Percentiles rank a stretch among this genome's conserved stretches.
These are phyloP conservation scores for Synanthedon andrenaeformis DNA, from an alignment of 2,888 invertebrate genomes.

Conservation along the genomic window DNA sequence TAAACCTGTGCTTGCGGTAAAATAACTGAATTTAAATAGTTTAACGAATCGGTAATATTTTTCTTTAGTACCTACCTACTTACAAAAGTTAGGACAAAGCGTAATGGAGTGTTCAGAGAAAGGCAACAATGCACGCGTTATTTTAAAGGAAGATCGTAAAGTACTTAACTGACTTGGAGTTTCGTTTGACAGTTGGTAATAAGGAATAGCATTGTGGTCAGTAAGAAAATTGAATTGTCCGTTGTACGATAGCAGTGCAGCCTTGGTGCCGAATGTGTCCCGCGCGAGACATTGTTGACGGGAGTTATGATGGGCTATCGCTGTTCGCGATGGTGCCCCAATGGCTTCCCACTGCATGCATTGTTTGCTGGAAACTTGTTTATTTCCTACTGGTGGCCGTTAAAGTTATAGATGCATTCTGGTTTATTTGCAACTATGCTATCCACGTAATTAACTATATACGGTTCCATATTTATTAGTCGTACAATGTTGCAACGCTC, in stretches of 20 bases:
- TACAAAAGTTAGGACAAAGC: too few relatives aligned
- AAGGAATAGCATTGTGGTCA: slow-evolving; percentile 48
- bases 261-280: slow-evolving; percentile 62
- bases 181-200: slow-evolving; percentile 12
- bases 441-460: too few relatives aligned
- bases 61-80: too few relatives aligned
- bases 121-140: background rate
- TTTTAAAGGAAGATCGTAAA: slow-evolving; percentile 2
- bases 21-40: too few relatives aligned
- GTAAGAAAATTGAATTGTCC: slow-evolving; percentile 63
- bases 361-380: slow-evolving; percentile 4
- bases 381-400: background rate
- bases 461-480: too few relatives aligned
- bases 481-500: too few relatives aligned
- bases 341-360: slow-evolving; percentile 4
- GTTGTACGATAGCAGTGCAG: slow-evolving; percentile 36
- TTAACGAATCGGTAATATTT: too few relatives aligned
- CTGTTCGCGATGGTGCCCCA: slow-evolving; percentile 2
- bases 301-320: slow-evolving; percentile 44
- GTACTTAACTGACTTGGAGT: slow-evolving; percentile 6
- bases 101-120: background rate
- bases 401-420: background rate
- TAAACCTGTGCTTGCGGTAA: too few relatives aligned
- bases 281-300: slow-evolving; percentile 41
- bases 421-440: too few relatives aligned